Percentiles rank a stretch among this genome's conserved stretches.
These are phyloP conservation scores for Zelleria hepariella DNA, from an alignment of 2,888 invertebrate species.

Conservation along the genomic window DNA sequence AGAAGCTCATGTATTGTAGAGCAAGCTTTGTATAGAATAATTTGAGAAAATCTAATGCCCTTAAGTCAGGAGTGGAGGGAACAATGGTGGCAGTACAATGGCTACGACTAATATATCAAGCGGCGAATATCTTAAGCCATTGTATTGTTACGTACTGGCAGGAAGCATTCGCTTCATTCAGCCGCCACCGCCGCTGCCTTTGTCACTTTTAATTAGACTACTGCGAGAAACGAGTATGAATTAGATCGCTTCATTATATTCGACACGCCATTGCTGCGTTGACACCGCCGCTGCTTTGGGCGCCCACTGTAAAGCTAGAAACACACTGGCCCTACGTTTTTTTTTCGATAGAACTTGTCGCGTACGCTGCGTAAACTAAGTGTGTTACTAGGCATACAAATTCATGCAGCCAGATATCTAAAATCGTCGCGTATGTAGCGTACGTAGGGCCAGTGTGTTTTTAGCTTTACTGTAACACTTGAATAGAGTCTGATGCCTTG, in stretches of 20 bases:
- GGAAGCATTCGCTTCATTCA: conserved; percentile 13
- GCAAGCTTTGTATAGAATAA: neutral
- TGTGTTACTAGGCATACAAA: too few species aligned
- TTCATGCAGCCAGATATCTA: too few species aligned
- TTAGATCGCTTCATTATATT: neutral
- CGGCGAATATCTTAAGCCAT: conserved; percentile 27
- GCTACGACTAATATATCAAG: conserved; percentile 22
- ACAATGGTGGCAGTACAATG: neutral
- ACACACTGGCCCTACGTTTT: too few species aligned
- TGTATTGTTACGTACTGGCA: conserved; percentile 20
- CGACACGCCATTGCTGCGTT: too few species aligned
- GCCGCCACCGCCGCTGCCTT: neutral
- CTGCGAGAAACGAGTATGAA: neutral
- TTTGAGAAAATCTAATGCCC: conserved; percentile 1
- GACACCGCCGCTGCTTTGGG: neutral
- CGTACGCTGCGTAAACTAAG: too few species aligned
- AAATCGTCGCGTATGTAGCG: too few species aligned
- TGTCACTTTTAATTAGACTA: neutral
- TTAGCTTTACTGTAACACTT: too few species aligned
- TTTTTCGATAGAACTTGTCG: too few species aligned
- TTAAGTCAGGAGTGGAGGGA: neutral
- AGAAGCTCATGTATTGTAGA: neutral
- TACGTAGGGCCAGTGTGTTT: too few species aligned
- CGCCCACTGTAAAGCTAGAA: too few species aligned
- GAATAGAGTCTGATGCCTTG: too few species aligned